A percentile compares a stretch with the other conserved stretches of the same genome.
phyloP scores from a whole-genome alignment of 2,888 invertebrate genomes.

The Shargacucullia verbasci region DNA sequence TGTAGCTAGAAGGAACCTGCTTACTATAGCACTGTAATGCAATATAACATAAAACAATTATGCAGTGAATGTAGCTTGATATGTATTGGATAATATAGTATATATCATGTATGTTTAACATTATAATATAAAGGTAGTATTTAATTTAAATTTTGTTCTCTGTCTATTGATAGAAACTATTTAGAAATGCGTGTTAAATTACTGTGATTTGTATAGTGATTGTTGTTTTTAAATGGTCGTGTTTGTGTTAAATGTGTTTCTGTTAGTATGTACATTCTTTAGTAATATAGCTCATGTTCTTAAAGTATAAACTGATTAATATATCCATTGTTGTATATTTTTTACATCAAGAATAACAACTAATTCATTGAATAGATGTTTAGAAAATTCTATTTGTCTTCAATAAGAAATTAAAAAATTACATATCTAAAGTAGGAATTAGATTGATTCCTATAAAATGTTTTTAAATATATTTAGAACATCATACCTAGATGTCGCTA shows the following conservation, averaged over 20 bases:
- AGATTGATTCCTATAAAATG: conserved; percentile 5
- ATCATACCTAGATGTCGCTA: conserved; percentile 40
- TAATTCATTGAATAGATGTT: conserved; percentile 3
- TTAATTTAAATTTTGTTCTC: not conserved
- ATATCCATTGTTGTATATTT: conserved; percentile 25
- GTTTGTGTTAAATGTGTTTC: conserved; percentile 4
- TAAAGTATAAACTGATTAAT: conserved; percentile 10
- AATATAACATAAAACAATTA: not conserved
- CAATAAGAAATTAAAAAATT: conserved; percentile 10
- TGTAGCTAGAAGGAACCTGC: conserved; percentile 9
- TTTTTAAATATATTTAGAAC: conserved; percentile 35
- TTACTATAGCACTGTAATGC: conserved; percentile 12
- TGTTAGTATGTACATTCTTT: conserved; percentile 8
- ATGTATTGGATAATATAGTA: not conserved
- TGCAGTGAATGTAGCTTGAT: conserved; percentile 8
- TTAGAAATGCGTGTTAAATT: conserved; percentile 3
- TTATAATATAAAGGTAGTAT: too few species aligned
- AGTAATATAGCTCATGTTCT: not conserved
- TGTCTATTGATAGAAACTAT: not conserved
- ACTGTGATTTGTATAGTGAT: conserved; percentile 4
- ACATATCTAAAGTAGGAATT: conserved; percentile 12
- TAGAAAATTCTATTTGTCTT: not conserved
- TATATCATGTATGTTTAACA: too few species aligned
- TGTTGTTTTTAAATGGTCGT: not conserved
- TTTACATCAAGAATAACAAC: conserved; percentile 1